Conservation (phyloP, 1,140 invertebrate genomes). For the Chironomus tepperi region DNA sequence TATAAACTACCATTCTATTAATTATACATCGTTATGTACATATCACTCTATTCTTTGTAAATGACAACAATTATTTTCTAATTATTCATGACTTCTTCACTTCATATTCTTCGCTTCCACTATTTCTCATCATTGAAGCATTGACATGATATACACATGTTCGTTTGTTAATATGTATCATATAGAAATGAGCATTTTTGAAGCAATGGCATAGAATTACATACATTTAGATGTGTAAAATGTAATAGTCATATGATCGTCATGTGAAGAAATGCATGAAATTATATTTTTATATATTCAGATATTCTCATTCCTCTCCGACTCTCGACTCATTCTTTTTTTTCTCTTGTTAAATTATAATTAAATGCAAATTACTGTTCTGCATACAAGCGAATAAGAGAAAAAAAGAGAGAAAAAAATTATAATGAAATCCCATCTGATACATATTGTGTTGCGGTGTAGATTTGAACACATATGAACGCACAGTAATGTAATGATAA, state of each 20-base stretch:
- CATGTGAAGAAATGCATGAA: constrained; percentile 12
- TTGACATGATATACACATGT: no score
- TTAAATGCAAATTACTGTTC: constrained; percentile 9
- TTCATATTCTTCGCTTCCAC: no score
- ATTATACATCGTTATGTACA: no score
- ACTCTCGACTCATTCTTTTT: not conserved
- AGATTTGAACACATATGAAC: not conserved
- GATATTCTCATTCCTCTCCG: not conserved
- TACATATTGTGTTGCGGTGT: not conserved
- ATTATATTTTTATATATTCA: constrained; percentile 1
- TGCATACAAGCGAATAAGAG: no score
- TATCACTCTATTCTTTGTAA: not conserved
- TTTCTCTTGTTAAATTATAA: not conserved
- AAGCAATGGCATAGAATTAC: no score
- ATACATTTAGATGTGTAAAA: not conserved
- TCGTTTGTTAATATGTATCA: no score
- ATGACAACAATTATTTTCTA: constrained; percentile 14
- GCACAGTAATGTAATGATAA: constrained; percentile 13
- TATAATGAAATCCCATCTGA: constrained; percentile 13
- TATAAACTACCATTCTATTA: no score
- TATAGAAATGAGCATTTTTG: no score
- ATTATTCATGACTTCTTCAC: not conserved
- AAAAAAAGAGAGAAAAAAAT: not conserved
- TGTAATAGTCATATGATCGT: constrained; percentile 6
- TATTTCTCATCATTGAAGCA: no score